These are phyloP conservation scores for Apantesis nais DNA, from an alignment of 2,888 invertebrate species.

Conservation along the genomic window DNA sequence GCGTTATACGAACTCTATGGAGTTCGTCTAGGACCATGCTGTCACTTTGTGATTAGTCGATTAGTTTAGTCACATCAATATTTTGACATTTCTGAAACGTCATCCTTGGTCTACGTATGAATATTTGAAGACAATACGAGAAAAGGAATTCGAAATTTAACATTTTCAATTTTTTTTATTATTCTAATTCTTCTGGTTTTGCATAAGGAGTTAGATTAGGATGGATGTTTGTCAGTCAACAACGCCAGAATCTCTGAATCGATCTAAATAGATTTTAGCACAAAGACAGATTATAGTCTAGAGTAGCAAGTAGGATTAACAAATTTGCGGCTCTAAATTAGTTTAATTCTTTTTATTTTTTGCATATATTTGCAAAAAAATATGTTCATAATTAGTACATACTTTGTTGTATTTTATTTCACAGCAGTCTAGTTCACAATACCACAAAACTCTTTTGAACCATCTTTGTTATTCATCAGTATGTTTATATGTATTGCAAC, in stretches of 20 bases:
- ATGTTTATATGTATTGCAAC: slow-evolving; percentile 10
- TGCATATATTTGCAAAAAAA: background rate
- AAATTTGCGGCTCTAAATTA: background rate
- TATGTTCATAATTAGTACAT: background rate
- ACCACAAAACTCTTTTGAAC: slow-evolving; percentile 4
- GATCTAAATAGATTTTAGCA: too few relatives aligned
- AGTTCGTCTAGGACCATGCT: background rate
- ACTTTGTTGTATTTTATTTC: background rate
- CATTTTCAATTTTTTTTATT: too few relatives aligned
- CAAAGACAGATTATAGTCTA: background rate
- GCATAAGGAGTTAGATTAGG: background rate
- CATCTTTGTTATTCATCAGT: slow-evolving; percentile 5
- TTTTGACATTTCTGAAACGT: background rate
- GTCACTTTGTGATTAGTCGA: background rate
- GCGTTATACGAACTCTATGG: too few relatives aligned
- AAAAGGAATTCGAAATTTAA: too few relatives aligned
- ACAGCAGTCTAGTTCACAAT: background rate
- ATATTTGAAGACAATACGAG: background rate
- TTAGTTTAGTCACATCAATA: background rate
- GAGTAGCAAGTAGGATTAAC: background rate
- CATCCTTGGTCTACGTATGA: background rate
- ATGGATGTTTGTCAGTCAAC: background rate
- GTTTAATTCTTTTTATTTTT: background rate
- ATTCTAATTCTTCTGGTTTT: background rate
- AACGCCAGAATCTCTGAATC: background rate